Percentiles rank a stretch among this genome's conserved stretches.
Conservation (phyloP, 2,888 invertebrate genomes). For the Pheosia gnoma region DNA sequence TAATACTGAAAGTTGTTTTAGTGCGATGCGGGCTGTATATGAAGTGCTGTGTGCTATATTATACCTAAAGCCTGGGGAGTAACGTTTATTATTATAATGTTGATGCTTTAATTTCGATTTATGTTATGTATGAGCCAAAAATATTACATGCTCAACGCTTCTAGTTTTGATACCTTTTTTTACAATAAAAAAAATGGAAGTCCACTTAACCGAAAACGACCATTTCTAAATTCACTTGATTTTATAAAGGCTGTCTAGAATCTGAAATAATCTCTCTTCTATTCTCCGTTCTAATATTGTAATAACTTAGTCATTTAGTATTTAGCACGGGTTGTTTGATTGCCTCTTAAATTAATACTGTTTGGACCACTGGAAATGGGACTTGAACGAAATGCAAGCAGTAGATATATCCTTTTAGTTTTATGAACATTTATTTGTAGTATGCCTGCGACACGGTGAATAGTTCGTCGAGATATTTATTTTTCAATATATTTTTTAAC, state of each 20-base stretch:
- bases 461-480: no score
- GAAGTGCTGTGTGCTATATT: constrained; percentile 25
- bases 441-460: no score
- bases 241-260: background rate
- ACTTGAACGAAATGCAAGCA: background rate
- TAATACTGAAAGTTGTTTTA: constrained; percentile 43
- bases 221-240: no score
- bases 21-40: constrained; percentile 32
- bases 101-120: constrained; percentile 32
- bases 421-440: no score
- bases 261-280: no score
- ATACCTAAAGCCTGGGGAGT: constrained; percentile 37
- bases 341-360: background rate
- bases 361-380: background rate
- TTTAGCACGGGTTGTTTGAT: background rate
- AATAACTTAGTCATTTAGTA: background rate
- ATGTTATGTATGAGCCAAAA: background rate
- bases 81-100: constrained; percentile 45
- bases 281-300: background rate
- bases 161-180: no score
- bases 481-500: background rate
- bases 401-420: background rate
- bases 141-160: no score
- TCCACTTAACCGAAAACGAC: no score
- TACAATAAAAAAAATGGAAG: no score